phyloP scores from a whole-genome alignment of 2,113 vertebrate species.

The Camarhynchus parvulus region DNA sequence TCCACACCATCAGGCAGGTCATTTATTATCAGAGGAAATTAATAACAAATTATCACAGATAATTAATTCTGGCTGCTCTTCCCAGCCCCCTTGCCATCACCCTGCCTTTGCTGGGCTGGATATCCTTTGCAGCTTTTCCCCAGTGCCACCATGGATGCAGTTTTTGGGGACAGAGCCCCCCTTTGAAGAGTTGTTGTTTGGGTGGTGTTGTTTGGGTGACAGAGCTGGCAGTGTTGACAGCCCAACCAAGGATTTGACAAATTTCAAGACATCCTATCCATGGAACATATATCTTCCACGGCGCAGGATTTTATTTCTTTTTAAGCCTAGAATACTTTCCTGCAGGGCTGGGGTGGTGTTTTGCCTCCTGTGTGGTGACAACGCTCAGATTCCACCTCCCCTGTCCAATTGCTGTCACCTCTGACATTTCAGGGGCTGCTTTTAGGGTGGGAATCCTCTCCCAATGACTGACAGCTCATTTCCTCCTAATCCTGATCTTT shows the following conservation, averaged over 20 bases:
- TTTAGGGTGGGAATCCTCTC: constrained; percentile 58
- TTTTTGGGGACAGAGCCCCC: neutral
- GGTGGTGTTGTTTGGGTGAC: constrained; percentile 10
- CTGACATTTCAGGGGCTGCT: constrained; percentile 54
- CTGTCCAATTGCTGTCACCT: constrained; percentile 45
- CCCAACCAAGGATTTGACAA: neutral
- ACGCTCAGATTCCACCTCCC: constrained; percentile 30
- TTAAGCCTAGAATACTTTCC: constrained; percentile 50
- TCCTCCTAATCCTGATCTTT: constrained; percentile 20
- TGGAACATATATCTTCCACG: neutral
- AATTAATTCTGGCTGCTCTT: neutral
- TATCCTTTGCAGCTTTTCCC: neutral
- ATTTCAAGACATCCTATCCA: constrained; percentile 7
- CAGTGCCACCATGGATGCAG: rapidly evolving
- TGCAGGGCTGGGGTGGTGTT: neutral
- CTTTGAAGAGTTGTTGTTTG: neutral
- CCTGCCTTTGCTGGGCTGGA: neutral
- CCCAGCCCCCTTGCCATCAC: neutral
- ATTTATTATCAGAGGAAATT: neutral
- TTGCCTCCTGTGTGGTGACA: constrained; percentile 10
- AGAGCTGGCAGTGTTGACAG: constrained; percentile 1
- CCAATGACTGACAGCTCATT: constrained; percentile 61
- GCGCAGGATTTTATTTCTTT: constrained; percentile 8
- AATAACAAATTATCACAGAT: neutral
- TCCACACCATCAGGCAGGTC: neutral